Conservation (phyloP, 1,140 invertebrate genomes). For the Neodiprion pinetum region DNA sequence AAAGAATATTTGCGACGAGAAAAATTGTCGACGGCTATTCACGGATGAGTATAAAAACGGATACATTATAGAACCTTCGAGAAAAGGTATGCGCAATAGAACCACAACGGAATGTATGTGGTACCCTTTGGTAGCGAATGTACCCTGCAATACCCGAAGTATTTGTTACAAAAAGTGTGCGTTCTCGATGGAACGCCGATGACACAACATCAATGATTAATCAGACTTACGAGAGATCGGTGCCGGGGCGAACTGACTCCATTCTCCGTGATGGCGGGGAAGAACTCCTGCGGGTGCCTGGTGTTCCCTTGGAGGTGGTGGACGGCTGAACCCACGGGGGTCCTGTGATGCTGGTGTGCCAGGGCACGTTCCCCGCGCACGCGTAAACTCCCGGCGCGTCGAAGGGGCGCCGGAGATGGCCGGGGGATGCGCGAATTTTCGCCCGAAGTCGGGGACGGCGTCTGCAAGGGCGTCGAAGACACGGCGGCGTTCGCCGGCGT, state of each 20-base stretch:
- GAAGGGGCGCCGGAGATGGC: conserved; percentile 55
- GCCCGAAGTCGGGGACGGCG: conserved; percentile 16
- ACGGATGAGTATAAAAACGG: too few relatives aligned
- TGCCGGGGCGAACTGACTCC: conserved; percentile 49
- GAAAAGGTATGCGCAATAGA: too few relatives aligned
- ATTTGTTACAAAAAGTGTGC: too few relatives aligned
- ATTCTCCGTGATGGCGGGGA: conserved; percentile 56
- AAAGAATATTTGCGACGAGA: too few relatives aligned
- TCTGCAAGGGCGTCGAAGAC: conserved; percentile 15
- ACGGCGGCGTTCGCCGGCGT: conserved; percentile 21
- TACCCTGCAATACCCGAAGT: too few relatives aligned
- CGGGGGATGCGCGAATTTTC: conserved; percentile 52
- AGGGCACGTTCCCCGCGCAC: conserved; percentile 48
- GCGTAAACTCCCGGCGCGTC: conserved; percentile 59
- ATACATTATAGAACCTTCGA: too few relatives aligned
- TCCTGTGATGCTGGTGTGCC: conserved; percentile 27
- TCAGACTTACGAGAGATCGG: conserved; percentile 48
- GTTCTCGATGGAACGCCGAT: too few relatives aligned
- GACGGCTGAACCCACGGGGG: conserved; percentile 28
- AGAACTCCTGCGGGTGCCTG: conserved; percentile 40
- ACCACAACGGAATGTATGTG: too few relatives aligned
- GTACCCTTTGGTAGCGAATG: too few relatives aligned
- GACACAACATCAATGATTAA: too few relatives aligned
- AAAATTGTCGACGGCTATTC: too few relatives aligned
- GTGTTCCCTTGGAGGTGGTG: conserved; percentile 39